Conservation (phyloP, 2,113 vertebrate species). For the Antechinus flavipes region DNA sequence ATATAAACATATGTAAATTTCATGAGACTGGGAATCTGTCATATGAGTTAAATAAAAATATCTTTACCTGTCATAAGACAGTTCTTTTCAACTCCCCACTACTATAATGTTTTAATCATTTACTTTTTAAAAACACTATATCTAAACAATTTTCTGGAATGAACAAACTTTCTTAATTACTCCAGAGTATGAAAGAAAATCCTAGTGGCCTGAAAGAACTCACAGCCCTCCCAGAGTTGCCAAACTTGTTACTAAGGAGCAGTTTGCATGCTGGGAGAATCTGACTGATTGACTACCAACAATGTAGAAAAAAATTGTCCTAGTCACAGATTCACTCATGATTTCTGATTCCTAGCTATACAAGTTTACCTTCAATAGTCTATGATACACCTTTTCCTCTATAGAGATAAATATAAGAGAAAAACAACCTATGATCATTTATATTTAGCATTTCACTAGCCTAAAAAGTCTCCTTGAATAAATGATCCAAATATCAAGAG, state of each 20-base stretch:
- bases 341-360: neutral
- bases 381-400: neutral
- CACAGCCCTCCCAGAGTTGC: neutral
- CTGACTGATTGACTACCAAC: neutral
- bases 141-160: constrained; percentile 15
- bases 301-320: rapidly evolving
- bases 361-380: neutral
- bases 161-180: neutral
- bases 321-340: neutral
- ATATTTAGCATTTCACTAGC: neutral
- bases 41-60: neutral
- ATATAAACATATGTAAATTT: neutral
- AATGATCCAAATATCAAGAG: neutral
- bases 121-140: constrained; percentile 41
- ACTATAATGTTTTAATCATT: constrained; percentile 50
- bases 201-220: constrained; percentile 44
- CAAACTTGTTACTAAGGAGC: neutral
- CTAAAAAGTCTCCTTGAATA: neutral
- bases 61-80: constrained; percentile 28
- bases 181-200: neutral
- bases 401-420: rapidly evolving
- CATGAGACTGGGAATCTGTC: neutral
- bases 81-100: constrained; percentile 51
- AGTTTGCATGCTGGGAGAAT: constrained; percentile 10
- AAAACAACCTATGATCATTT: rapidly evolving